Conservation (phyloP, 2,888 invertebrate species). For the Pemphredon lugubris region DNA sequence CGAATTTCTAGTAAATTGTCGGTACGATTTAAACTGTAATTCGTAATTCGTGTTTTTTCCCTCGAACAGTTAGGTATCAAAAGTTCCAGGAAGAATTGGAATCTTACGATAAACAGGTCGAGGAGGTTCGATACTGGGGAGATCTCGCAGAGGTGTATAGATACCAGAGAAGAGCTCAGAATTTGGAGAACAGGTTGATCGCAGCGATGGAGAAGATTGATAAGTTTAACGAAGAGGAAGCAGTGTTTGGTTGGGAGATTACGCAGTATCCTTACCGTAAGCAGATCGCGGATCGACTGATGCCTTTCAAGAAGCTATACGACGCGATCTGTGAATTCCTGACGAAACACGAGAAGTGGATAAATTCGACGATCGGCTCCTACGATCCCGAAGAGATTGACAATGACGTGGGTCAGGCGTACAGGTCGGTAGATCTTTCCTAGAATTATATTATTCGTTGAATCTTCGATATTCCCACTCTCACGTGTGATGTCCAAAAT, state of each 20-base stretch:
- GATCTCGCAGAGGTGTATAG: constrained; percentile 90
- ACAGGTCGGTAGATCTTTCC: constrained; percentile 60
- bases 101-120: constrained; percentile 89
- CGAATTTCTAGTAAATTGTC: background rate
- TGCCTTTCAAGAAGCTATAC: constrained; percentile 93
- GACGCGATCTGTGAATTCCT: constrained; percentile 93
- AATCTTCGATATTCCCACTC: too few species aligned
- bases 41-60: too few species aligned
- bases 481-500: too few species aligned
- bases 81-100: constrained; percentile 93
- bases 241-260: constrained; percentile 92
- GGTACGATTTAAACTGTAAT: too few species aligned
- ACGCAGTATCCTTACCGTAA: constrained; percentile 95
- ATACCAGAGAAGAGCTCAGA: constrained; percentile 90
- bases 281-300: constrained; percentile 88
- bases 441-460: background rate
- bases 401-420: constrained; percentile 86
- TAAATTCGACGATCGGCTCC: constrained; percentile 88
- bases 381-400: constrained; percentile 96
- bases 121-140: constrained; percentile 93
- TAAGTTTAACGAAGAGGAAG: constrained; percentile 95
- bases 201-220: constrained; percentile 91
- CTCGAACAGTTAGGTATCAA: constrained; percentile 85
- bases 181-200: constrained; percentile 88
- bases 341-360: constrained; percentile 92